A percentile compares a stretch with the other conserved stretches of the same genome.
These are phyloP conservation scores for Acrocephalus arundinaceus DNA, from an alignment of 2,113 vertebrate species.

Conservation along the genomic window DNA sequence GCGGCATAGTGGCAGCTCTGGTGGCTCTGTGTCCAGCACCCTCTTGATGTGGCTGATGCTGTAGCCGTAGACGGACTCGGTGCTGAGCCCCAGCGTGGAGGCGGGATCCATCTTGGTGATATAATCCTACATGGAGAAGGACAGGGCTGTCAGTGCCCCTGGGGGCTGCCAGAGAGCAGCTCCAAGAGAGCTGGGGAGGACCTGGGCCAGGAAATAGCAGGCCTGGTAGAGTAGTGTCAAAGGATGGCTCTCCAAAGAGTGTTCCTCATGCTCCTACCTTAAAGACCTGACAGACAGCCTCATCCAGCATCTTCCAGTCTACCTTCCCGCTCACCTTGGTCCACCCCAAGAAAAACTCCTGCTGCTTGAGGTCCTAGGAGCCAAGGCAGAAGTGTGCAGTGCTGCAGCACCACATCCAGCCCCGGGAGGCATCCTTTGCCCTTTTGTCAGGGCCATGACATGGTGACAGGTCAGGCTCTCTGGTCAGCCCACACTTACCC, in stretches of 20 bases:
- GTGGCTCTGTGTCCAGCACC: conserved; percentile 81
- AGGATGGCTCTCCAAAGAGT: background rate
- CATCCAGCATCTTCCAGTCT: conserved; percentile 90
- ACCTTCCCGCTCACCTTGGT: conserved; percentile 80
- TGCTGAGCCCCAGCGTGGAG: conserved; percentile 86
- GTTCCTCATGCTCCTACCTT: conserved; percentile 70
- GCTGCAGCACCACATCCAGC: background rate
- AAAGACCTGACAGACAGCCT: conserved; percentile 86
- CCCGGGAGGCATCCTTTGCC: background rate
- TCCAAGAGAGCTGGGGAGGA: background rate
- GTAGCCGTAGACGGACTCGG: conserved; percentile 87
- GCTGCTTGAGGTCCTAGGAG: conserved; percentile 85
- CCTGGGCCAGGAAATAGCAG: background rate
- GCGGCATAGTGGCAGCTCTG: conserved; percentile 78
- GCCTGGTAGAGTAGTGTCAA: background rate
- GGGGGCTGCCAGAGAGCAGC: background rate
- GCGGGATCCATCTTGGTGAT: conserved; percentile 90
- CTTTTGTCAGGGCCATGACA: background rate
- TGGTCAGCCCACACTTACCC: conserved; percentile 74
- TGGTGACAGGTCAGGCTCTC: background rate
- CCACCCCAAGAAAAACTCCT: conserved; percentile 89
- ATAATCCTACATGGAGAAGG: conserved; percentile 80
- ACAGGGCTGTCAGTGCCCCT: background rate
- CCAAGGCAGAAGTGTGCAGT: background rate
- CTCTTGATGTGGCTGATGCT: conserved; percentile 86